Percentiles rank a stretch among this genome's conserved stretches.
Evolutionary conservation across 2,888 invertebrate species (phyloP).

Genomic region (Hirudinaria manillensis): DNA sequence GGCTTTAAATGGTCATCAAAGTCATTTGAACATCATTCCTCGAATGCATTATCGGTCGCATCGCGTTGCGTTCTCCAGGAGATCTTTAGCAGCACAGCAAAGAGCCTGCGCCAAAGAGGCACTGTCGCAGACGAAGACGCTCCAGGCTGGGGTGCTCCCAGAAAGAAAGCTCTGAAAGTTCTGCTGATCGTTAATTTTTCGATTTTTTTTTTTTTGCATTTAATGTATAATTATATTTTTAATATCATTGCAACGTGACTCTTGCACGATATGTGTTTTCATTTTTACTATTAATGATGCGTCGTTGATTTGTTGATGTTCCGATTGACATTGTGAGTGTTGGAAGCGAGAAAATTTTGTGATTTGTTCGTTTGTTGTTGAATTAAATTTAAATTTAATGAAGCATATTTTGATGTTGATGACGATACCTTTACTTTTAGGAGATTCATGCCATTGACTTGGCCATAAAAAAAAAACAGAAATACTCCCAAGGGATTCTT

Average conservation of each 20-base stretch:
- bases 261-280: no score
- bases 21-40: not conserved
- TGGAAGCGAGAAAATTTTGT: no score
- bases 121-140: constrained; percentile 41
- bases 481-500: constrained; percentile 35
- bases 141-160: constrained; percentile 39
- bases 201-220: no score
- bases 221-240: no score
- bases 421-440: not conserved
- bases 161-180: constrained; percentile 41
- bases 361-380: not conserved
- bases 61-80: constrained; percentile 43
- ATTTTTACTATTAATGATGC: no score
- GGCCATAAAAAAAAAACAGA: constrained; percentile 34
- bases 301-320: constrained; percentile 5
- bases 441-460: constrained; percentile 34
- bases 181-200: no score
- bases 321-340: no score
- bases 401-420: not conserved
- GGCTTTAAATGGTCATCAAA: no score
- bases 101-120: constrained; percentile 50
- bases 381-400: not conserved
- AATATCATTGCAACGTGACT: no score
- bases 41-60: no score
- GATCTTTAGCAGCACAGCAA: constrained; percentile 51